Percentiles rank a stretch among this genome's conserved stretches.
Conservation (phyloP, 1,140 invertebrate genomes). For the Chelonus insularis region DNA sequence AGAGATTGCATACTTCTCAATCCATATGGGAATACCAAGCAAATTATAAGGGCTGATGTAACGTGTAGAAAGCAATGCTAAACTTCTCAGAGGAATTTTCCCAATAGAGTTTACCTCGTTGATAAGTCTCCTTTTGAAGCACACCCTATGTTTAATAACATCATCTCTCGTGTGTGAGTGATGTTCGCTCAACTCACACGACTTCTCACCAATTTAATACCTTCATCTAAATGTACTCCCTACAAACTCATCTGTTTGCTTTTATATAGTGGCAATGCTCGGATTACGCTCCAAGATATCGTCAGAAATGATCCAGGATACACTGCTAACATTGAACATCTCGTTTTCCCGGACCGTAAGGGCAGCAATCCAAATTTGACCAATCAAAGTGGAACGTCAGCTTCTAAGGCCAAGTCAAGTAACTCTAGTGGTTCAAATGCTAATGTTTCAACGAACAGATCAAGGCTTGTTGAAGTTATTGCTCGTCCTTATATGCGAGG, state of each 20-base stretch:
- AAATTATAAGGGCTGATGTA: no score
- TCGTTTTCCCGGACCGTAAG: slow-evolving; percentile 62
- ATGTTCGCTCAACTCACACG: no score
- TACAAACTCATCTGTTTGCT: neutral
- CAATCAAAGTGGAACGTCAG: slow-evolving; percentile 25
- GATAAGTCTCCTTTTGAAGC: neutral
- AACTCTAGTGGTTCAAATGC: slow-evolving; percentile 30
- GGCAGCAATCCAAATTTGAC: slow-evolving; percentile 54
- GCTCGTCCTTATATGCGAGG: slow-evolving; percentile 45
- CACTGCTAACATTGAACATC: slow-evolving; percentile 64
- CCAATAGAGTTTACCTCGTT: no score
- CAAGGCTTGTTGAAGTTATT: slow-evolving; percentile 63
- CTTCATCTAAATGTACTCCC: slow-evolving; percentile 21
- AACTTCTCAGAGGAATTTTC: no score
- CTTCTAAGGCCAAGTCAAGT: slow-evolving; percentile 16
- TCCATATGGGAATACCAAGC: no score
- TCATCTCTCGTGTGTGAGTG: neutral
- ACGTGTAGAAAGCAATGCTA: no score
- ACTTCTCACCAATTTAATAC: slow-evolving; percentile 10
- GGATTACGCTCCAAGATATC: slow-evolving; percentile 53
- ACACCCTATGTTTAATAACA: neutral
- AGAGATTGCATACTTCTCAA: no score
- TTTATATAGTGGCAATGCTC: slow-evolving; percentile 34
- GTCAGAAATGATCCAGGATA: slow-evolving; percentile 60
- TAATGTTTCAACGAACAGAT: slow-evolving; percentile 43